Conservation (phyloP, 2,888 invertebrate species). For the Exocentrus adspersus region DNA sequence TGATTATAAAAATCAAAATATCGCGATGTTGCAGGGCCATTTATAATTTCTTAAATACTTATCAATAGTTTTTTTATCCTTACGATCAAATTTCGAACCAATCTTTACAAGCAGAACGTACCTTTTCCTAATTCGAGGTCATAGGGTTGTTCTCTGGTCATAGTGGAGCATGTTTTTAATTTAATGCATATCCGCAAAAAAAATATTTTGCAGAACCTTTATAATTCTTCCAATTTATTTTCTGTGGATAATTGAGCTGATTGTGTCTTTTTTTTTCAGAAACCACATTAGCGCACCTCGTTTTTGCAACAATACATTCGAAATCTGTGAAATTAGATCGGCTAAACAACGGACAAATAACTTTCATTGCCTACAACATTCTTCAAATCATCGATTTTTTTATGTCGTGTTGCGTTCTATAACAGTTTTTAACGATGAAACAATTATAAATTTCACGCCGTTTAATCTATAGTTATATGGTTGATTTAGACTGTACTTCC, state of each 20-base stretch:
- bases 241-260: not conserved
- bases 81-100: constrained; percentile 26
- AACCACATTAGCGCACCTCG: constrained; percentile 2
- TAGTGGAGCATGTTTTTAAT: too few species aligned
- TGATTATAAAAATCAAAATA: too few species aligned
- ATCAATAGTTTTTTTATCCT: constrained; percentile 28
- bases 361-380: not conserved
- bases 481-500: not conserved
- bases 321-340: constrained; percentile 8
- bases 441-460: constrained; percentile 5
- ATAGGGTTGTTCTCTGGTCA: too few species aligned
- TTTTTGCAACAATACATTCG: not conserved
- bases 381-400: not conserved
- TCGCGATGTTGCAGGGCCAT: constrained; percentile 28
- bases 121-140: constrained; percentile 35
- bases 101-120: constrained; percentile 32
- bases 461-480: constrained; percentile 4
- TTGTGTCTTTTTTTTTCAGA: constrained; percentile 5
- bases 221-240: constrained; percentile 4
- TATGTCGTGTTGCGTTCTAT: not conserved
- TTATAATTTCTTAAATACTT: constrained; percentile 34
- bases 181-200: too few species aligned
- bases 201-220: not conserved
- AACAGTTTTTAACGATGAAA: not conserved
- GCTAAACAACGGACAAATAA: not conserved